A percentile compares a stretch with the other conserved stretches of the same genome.
Conservation (phyloP, 2,797 vertebrate species). For the Parotocinclus haroldoi region DNA sequence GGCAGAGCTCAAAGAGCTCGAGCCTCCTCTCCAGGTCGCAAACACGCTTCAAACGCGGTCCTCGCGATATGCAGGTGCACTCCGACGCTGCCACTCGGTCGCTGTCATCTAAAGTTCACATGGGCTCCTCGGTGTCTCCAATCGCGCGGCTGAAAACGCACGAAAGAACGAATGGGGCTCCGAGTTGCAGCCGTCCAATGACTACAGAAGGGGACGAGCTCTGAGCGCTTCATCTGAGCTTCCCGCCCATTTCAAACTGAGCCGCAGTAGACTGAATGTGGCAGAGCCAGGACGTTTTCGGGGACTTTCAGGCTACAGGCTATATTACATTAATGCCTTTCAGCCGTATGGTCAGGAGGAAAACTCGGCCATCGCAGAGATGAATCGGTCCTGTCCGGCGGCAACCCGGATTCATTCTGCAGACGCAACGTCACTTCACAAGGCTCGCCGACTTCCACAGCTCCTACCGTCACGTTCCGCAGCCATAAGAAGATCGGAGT, state of each 20-base stretch:
- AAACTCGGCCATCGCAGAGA: background rate
- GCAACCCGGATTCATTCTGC: background rate
- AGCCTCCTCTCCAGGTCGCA: background rate
- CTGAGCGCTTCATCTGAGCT: constrained; percentile 49
- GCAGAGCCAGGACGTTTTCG: background rate
- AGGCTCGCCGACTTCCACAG: background rate
- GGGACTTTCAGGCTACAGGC: background rate
- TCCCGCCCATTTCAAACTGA: constrained; percentile 70
- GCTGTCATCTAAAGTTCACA: constrained; percentile 26
- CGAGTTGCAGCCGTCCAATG: constrained; percentile 28
- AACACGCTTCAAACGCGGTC: constrained; percentile 1
- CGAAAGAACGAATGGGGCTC: constrained; percentile 36
- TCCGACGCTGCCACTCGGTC: constrained; percentile 19
- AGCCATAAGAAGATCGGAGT: background rate
- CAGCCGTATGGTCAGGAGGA: no score
- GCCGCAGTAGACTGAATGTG: constrained; percentile 37
- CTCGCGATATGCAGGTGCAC: constrained; percentile 45
- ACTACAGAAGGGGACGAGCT: constrained; percentile 42
- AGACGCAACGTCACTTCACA: background rate
- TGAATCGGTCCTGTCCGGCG: background rate
- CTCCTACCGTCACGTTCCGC: background rate
- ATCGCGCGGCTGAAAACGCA: constrained; percentile 39
- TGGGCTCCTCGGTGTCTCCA: constrained; percentile 21
- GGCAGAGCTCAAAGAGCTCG: background rate
- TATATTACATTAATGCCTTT: no score